Evolutionary conservation across 2,888 invertebrate genomes (phyloP).

Genomic region (Tinea pellionella): DNA sequence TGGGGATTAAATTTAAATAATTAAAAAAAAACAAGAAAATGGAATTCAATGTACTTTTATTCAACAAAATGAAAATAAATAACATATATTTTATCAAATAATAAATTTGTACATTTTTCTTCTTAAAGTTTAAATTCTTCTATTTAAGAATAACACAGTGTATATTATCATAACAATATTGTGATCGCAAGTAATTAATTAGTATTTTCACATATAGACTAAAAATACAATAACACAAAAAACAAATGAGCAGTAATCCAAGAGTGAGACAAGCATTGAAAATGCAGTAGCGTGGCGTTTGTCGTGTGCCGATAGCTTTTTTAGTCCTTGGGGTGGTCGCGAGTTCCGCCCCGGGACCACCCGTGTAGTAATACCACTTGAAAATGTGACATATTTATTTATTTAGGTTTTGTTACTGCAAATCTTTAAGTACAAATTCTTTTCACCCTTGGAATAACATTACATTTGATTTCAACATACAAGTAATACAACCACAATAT

Average conservation of each 20-base stretch:
- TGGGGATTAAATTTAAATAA: too few relatives aligned
- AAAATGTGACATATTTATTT: too few relatives aligned
- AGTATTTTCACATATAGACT: neutral
- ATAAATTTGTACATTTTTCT: slow-evolving; percentile 65
- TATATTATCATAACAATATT: neutral
- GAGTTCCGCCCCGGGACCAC: too few relatives aligned
- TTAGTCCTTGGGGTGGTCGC: too few relatives aligned
- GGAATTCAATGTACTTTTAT: slow-evolving; percentile 36
- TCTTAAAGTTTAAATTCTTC: slow-evolving; percentile 40
- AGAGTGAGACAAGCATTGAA: too few relatives aligned
- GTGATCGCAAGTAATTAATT: neutral
- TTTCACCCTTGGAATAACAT: too few relatives aligned
- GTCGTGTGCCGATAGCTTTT: too few relatives aligned
- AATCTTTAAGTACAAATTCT: too few relatives aligned
- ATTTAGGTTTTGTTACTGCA: too few relatives aligned
- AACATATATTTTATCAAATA: slow-evolving; percentile 63
- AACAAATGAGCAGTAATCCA: neutral
- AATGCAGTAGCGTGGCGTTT: too few relatives aligned
- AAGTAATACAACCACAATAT: neutral
- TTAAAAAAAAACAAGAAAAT: neutral
- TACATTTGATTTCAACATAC: neutral
- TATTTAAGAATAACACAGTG: slow-evolving; percentile 21
- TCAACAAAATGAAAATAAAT: slow-evolving; percentile 65
- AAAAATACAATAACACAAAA: neutral
- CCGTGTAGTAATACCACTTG: too few relatives aligned